Percentiles rank a stretch among this genome's conserved stretches.
Evolutionary conservation across 2,797 vertebrate species (phyloP).

Genomic region (Gallirallus australis): DNA sequence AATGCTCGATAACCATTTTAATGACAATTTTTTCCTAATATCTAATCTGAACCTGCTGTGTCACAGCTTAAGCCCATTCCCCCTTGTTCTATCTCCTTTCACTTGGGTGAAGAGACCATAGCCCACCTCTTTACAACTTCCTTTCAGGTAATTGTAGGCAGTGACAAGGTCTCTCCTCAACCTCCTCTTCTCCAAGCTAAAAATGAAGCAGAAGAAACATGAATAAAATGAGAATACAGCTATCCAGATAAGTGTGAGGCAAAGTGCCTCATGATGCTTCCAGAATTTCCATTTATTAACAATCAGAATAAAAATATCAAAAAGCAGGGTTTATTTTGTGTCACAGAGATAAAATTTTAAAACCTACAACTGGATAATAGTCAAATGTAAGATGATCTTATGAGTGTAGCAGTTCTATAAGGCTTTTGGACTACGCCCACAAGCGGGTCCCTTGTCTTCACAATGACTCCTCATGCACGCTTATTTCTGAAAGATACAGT

Average conservation of each 20-base stretch:
- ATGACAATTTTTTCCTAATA: no score
- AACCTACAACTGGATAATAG: neutral
- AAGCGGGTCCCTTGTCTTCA: neutral
- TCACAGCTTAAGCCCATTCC: no score
- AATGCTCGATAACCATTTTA: no score
- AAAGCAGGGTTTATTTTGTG: neutral
- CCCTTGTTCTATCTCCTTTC: no score
- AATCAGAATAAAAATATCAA: neutral
- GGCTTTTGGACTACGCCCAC: neutral
- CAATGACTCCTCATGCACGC: neutral
- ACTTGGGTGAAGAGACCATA: no score
- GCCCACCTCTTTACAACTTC: no score
- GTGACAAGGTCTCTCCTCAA: no score
- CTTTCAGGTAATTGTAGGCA: no score
- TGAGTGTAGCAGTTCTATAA: neutral
- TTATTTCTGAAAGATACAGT: neutral
- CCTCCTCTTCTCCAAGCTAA: no score
- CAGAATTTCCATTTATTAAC: neutral
- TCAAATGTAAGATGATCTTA: neutral
- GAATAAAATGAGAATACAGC: neutral
- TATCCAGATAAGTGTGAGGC: accelerated
- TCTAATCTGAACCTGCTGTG: no score
- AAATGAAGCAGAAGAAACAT: neutral
- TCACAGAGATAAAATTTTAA: neutral
- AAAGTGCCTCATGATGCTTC: neutral